A percentile compares a stretch with the other conserved stretches of the same genome.
These are phyloP conservation scores for Drosophila falleni DNA, from an alignment of 2,888 invertebrate genomes.

Conservation along the genomic window DNA sequence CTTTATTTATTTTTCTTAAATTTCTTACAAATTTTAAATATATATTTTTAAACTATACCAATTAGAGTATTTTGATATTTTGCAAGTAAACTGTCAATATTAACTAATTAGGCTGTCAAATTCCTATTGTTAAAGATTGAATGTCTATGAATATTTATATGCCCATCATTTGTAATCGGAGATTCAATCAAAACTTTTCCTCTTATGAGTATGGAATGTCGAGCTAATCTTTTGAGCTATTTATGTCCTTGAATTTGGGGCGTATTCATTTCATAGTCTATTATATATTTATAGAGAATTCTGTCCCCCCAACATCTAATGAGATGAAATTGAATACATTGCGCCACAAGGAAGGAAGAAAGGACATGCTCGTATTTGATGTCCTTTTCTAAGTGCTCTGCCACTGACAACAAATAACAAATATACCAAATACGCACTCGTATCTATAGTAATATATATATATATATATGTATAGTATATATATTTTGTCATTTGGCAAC, in stretches of 20 bases:
- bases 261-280: slow-evolving; percentile 33
- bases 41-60: no score
- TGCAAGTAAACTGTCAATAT: no score
- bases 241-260: slow-evolving; percentile 25
- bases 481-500: slow-evolving; percentile 13
- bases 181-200: slow-evolving; percentile 10
- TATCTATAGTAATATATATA: slow-evolving; percentile 4
- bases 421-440: slow-evolving; percentile 15
- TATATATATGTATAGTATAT: slow-evolving; percentile 1
- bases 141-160: not conserved
- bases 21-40: no score
- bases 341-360: not conserved
- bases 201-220: slow-evolving; percentile 11
- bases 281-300: slow-evolving; percentile 39
- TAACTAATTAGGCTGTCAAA: no score
- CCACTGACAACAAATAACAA: slow-evolving; percentile 36
- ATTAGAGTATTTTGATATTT: no score
- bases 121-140: not conserved
- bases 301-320: slow-evolving; percentile 36
- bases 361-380: slow-evolving; percentile 14
- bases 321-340: slow-evolving; percentile 57
- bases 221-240: slow-evolving; percentile 31
- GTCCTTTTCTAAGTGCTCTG: slow-evolving; percentile 34
- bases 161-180: slow-evolving; percentile 1
- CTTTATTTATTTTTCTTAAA: no score